Percentiles rank a stretch among this genome's conserved stretches.
Conservation (phyloP, 2,113 vertebrate genomes). For the Cavia porcellus region DNA sequence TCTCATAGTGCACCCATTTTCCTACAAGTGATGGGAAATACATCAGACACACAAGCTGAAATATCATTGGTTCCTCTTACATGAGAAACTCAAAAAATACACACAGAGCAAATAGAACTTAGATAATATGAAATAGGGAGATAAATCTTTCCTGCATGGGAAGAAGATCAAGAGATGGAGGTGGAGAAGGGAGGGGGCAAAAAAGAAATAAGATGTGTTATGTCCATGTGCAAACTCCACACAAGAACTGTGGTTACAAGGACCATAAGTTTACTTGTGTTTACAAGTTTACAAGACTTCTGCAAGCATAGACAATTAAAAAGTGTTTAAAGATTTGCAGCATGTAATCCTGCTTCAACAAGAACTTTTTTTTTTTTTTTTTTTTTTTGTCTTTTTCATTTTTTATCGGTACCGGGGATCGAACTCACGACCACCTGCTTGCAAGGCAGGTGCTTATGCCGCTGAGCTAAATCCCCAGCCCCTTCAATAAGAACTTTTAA, state of each 20-base stretch:
- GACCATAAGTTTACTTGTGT: no score
- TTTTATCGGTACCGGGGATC: no score
- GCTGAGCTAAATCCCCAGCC: no score
- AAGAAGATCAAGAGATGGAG: background rate
- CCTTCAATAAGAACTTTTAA: background rate
- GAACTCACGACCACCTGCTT: no score
- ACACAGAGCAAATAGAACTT: background rate
- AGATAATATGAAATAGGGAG: background rate
- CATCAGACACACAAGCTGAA: background rate
- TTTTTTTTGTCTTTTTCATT: no score
- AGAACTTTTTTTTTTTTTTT: background rate
- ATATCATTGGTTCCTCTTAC: background rate
- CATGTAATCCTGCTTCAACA: background rate
- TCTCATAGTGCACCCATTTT: background rate
- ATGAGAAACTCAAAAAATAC: background rate
- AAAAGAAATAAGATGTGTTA: background rate
- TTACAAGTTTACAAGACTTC: background rate
- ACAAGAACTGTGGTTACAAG: background rate
- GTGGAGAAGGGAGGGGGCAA: background rate
- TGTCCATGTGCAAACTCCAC: background rate
- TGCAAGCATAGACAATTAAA: background rate
- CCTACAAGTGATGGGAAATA: background rate
- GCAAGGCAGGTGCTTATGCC: no score
- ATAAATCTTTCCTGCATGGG: background rate
- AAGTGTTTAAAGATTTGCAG: background rate